Conservation (phyloP, 2,888 invertebrate genomes). For the Stegophylla sp. region DNA sequence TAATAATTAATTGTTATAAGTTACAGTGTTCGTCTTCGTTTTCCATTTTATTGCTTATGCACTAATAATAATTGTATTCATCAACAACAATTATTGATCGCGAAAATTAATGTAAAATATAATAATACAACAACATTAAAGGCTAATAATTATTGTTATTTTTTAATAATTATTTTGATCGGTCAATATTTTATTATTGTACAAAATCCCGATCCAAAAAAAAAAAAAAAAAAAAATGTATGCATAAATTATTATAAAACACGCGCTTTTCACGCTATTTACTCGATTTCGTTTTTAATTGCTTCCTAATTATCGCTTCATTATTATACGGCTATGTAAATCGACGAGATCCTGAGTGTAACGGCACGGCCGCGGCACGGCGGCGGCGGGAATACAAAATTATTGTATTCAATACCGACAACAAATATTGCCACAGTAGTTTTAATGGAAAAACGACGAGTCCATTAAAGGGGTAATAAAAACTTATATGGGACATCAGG, state of each 20-base stretch:
- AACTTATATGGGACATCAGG: slow-evolving; percentile 35
- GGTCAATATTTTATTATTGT: too few relatives aligned
- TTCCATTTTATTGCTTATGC: too few relatives aligned
- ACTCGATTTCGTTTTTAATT: not conserved
- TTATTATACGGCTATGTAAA: not conserved
- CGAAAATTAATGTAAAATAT: not conserved
- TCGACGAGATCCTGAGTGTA: not conserved
- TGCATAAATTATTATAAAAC: not conserved
- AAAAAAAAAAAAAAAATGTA: too few relatives aligned
- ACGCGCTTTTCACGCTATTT: not conserved
- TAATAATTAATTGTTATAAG: too few relatives aligned
- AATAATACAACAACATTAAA: not conserved
- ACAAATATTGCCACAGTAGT: slow-evolving; percentile 19
- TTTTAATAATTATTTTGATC: too few relatives aligned
- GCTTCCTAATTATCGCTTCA: too few relatives aligned
- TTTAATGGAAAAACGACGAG: slow-evolving; percentile 39
- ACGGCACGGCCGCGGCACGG: too few relatives aligned
- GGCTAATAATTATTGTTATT: too few relatives aligned
- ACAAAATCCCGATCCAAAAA: not conserved
- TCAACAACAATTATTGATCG: not conserved
- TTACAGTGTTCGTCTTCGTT: too few relatives aligned
- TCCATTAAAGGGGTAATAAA: slow-evolving; percentile 53
- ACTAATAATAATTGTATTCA: too few relatives aligned
- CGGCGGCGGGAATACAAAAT: not conserved
- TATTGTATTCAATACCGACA: slow-evolving; percentile 3